Base-by-base conservation (phyloP, 92 coral and sea anemone genomes). In the Virgularia gustaviana region DNA sequence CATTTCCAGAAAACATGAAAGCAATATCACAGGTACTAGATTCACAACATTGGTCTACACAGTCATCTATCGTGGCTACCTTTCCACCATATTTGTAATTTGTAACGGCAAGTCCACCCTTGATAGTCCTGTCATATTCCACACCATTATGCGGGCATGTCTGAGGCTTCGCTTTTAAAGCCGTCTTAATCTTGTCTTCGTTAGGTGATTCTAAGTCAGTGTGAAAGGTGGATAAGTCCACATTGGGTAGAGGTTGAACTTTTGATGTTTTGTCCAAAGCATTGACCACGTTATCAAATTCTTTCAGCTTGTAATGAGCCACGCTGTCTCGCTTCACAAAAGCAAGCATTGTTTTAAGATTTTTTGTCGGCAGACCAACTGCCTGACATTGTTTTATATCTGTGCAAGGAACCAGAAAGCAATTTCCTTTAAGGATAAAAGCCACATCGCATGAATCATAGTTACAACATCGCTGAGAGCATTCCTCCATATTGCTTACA, bases 21-120 rank as follows among this genome's bases (percentile, higher is more conserved):
- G 88, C 98, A 6, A 82, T 84, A 33, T 83, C 85, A 32, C 97
- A 90, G 64, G 77, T 89, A 25, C 81, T 73, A 0, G 87, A 80
- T 31, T 78, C 65, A 75, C 97, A 90, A 79, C 97, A 90, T 12
- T 65, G 77, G 36, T 81, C 65, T 22, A 76, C 76, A 58, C 97
- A 90, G 16, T 85, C 84, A 23, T 83, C 83, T 57, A 90, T 82
- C 15, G 74, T 82, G 33, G 71, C 76, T 34, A 78, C 90, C 10
- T 77, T 80, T 8, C 83, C 83, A 35, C 66, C 81, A 10, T 71
- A 63, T 56, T 80, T 82, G 34, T 68, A 85, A 30, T 90, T 89
- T 33, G 85, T 85, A 16, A 87, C 95, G 37, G 76, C 79, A 13
- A 85, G 76, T 9, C 88, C 87, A 27, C 78, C 81, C 6, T 86